Evolutionary conservation across 2,113 vertebrate species (phyloP), one percentile per base, ranked within the genome.

Genomic region (Oreochromis spilurus): DNA sequence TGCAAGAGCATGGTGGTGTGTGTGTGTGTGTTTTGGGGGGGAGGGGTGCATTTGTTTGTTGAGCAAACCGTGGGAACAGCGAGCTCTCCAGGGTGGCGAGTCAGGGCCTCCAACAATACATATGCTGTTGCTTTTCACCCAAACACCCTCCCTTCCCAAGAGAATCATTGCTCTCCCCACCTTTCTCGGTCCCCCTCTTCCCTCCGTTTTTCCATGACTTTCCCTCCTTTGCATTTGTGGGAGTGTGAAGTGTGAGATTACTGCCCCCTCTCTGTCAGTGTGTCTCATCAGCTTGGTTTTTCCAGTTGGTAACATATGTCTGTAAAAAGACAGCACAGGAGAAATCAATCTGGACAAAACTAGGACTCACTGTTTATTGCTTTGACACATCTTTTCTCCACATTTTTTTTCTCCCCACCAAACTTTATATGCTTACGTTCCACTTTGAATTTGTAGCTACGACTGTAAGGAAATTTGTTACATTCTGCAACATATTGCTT

Each of bases 1-100:
- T 93, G 93, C 88, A 88, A 85, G 91, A 93, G 89, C 84, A 89
- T 88, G 90, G 87, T 87, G 86, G 14, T 36, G 85, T 79, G 85
- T 85, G 81, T 87, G 79, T 26, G 88, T 58, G 84, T 52, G 34
- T 58, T 43, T 70, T 54, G 67, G 24, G 79, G 58, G 81, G 79
- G 83, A 77, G 86, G 60, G 60, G 78, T 91, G 92, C 93, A n/a
- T 95, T 96, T 96, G 96, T 97, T 96, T 96, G 95, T 95, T 93
- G 92, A 93, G 94, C 92, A 93, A 95, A 96, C 96, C 96, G 96
- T 97, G 96, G 96, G 96, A 97, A 97, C 96, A 87, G 90, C 92
- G 94, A 94, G 93, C 94, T 96, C 96, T 96, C 94, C 95, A 95
- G 94, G 95, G 96, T 96, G 95, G 96, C 95, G 95, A 96, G 96